Evolutionary conservation across 1,140 invertebrate species (phyloP).

Genomic region (Marisa cornuarietis): DNA sequence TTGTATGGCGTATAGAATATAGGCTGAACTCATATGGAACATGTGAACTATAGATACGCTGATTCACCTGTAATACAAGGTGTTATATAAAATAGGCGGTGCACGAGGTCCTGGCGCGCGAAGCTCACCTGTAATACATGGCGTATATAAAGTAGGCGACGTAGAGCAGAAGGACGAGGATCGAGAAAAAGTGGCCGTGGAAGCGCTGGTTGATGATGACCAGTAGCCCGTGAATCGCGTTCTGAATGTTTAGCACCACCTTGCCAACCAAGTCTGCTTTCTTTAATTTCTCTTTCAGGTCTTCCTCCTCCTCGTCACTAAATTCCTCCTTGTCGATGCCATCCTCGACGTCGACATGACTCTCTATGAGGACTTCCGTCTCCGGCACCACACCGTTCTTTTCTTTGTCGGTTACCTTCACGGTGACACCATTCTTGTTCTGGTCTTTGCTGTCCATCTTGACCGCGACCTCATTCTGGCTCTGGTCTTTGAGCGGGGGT

Average conservation of each 20-base stretch:
- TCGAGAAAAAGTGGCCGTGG: constrained; percentile 7
- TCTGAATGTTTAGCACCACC: constrained; percentile 6
- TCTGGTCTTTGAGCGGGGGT: not conserved
- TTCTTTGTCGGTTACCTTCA: not conserved
- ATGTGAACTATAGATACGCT: too few species aligned
- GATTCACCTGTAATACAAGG: too few species aligned
- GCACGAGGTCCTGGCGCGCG: too few species aligned
- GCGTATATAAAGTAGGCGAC: constrained; percentile 39
- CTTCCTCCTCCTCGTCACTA: not conserved
- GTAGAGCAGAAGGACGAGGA: constrained; percentile 23
- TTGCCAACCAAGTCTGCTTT: not conserved
- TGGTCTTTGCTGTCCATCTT: not conserved
- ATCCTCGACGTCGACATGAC: not conserved
- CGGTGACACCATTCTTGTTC: not conserved
- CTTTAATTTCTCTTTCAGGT: not conserved
- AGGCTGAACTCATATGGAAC: too few species aligned
- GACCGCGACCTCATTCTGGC: not conserved
- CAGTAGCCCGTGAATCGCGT: not conserved
- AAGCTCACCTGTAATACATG: constrained; percentile 34
- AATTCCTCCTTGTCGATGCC: not conserved
- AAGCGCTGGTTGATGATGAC: constrained; percentile 1
- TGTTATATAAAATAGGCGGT: too few species aligned
- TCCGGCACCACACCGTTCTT: not conserved
- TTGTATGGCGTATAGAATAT: too few species aligned
- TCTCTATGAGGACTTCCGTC: not conserved